Base-by-base conservation (phyloP, 1,140 invertebrate genomes). In the Thaumetopoea pityocampa region DNA sequence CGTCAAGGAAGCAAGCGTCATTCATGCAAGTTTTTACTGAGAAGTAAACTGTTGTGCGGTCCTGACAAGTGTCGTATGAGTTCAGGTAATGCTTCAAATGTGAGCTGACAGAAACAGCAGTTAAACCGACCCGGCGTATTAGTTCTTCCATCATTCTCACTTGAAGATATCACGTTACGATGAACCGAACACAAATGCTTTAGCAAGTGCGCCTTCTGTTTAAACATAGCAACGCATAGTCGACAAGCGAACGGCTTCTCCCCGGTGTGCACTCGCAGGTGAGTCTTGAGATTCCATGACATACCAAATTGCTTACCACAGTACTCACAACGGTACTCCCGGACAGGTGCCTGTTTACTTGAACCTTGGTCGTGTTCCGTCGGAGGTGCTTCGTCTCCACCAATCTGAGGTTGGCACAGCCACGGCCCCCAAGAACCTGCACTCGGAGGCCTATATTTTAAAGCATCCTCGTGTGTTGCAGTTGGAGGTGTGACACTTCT, bases 251-350 rank as follows among this genome's bases (percentile, higher is more conserved):
- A 95, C 3, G 93, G 94, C 68, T 94, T 96, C 56, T 95, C 94
- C 27, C 93, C 94, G 0, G 93, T 95, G 66, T 95, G 93, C 7
- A 95, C 92, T 67, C 93, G 87, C 18, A 94, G 82, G 83, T 95
- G 93, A 26, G 93, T 94, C 72, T 95, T 94, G 50, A 94, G 86
- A 85, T 95, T 95, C 93, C 93, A 94, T 1, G 92, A 94, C 93
- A 94, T 94, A 18, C 93, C 93, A 64, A 95, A 95, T 69, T 94
- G 93, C 83, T 95, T 95, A 15, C 93, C 93, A 74, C 93, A 94
- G 73, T 95, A 95, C 67, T 91, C 92, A 66, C 93, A 95, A 24
- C 92, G 89, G 61, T 94, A 95, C 67, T 94, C 93, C 12, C 93
- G 88, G 4, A 93, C 91, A 7, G 90, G 90, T 4, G 89, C 83